Evolutionary conservation across 2,113 vertebrate species (phyloP).

Genomic region (Formicarius rufipectus): DNA sequence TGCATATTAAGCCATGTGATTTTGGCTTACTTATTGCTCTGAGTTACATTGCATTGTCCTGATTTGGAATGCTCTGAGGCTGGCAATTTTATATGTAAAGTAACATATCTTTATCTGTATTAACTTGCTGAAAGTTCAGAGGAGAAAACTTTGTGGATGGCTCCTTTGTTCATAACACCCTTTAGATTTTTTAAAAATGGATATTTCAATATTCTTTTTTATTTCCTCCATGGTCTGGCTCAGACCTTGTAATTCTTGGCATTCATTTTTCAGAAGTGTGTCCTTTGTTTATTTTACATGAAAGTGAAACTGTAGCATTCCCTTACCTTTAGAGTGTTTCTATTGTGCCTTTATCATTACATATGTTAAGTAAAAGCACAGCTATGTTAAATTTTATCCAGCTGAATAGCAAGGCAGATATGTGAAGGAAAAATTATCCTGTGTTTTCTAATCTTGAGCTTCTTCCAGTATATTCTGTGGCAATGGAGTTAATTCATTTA

Average conservation of each 20-base stretch:
- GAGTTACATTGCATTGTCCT: neutral
- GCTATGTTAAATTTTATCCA: slow-evolving; percentile 8
- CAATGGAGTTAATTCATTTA: slow-evolving; percentile 37
- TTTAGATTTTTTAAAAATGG: neutral
- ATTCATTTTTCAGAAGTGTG: neutral
- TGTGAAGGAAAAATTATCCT: neutral
- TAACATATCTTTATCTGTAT: neutral
- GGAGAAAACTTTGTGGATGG: neutral
- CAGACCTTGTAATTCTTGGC: slow-evolving; percentile 26
- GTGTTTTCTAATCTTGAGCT: slow-evolving; percentile 39
- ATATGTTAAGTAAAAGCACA: neutral
- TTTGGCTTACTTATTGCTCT: neutral
- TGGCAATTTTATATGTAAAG: neutral
- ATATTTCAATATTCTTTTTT: neutral
- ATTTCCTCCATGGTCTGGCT: neutral
- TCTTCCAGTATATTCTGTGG: slow-evolving; percentile 44
- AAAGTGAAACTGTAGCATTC: neutral
- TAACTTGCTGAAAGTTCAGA: neutral
- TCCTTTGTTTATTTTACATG: slow-evolving; percentile 48
- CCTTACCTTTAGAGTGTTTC: neutral
- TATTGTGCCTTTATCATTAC: neutral
- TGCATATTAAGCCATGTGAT: neutral
- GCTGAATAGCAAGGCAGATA: neutral
- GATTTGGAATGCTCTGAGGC: neutral
- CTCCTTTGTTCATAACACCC: neutral